phyloP scores from a whole-genome alignment of 2,797 vertebrate species.

The Xiphophorus birchmanni region DNA sequence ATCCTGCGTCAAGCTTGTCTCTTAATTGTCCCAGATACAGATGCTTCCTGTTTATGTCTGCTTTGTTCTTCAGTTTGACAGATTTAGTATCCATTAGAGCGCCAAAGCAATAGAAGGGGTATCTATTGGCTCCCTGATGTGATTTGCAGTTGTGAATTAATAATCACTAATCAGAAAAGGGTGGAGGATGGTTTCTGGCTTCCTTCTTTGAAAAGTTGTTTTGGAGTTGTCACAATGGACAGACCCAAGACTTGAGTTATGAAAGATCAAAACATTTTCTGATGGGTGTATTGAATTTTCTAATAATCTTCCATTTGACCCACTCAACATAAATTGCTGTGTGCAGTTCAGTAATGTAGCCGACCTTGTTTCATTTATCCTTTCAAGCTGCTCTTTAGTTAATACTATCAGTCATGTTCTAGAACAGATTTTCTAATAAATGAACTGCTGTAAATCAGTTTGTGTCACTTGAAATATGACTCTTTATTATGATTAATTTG shows the following conservation, averaged over 20 bases:
- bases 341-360: background rate
- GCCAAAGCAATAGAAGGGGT: background rate
- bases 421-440: background rate
- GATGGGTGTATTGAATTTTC: constrained; percentile 12
- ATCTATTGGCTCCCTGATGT: background rate
- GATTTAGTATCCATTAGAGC: background rate
- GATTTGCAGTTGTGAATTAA: background rate
- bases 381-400: constrained; percentile 11
- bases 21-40: background rate
- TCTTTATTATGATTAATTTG: background rate
- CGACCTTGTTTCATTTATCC: constrained; percentile 13
- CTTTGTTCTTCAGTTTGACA: background rate
- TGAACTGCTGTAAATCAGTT: background rate
- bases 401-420: constrained; percentile 5
- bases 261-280: constrained; percentile 10
- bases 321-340: constrained; percentile 4
- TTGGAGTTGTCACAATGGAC: background rate
- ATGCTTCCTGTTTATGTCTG: constrained; percentile 2
- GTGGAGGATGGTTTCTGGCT: background rate
- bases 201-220: background rate
- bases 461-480: background rate
- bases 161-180: background rate
- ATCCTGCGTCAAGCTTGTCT: background rate
- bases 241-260: background rate
- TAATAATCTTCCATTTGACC: constrained; percentile 23